Evolutionary conservation across 1,140 invertebrate genomes (phyloP).

Genomic region (Drosophila bifasciata): DNA sequence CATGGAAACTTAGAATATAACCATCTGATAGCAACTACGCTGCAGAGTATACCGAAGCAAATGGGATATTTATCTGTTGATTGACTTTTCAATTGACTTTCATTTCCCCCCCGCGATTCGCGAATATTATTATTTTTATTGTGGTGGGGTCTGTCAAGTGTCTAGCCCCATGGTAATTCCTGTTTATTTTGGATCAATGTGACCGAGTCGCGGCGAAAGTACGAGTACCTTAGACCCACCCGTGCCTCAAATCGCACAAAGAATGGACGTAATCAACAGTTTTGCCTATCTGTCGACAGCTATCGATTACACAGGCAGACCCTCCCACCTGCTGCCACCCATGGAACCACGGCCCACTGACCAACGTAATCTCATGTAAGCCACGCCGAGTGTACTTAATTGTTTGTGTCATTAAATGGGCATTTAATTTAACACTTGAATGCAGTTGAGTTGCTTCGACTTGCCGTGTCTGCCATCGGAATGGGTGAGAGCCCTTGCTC

Average conservation of each 20-base stretch:
- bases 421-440: conserved; percentile 38
- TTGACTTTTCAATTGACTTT: conserved; percentile 18
- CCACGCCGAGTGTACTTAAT: conserved; percentile 28
- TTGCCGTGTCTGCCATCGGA: conserved; percentile 5
- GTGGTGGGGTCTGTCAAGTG: conserved; percentile 11
- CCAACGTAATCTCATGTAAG: conserved; percentile 33
- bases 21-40: conserved; percentile 24
- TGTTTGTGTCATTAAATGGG: conserved; percentile 33
- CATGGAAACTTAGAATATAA: conserved; percentile 7
- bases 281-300: conserved; percentile 4
- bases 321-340: not conserved
- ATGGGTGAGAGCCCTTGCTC: no score
- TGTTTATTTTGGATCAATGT: not conserved
- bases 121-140: not conserved
- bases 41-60: not conserved
- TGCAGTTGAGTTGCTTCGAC: conserved; percentile 20
- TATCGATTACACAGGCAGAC: conserved; percentile 24
- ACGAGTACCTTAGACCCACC: no score
- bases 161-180: conserved; percentile 1
- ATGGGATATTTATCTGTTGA: conserved; percentile 13
- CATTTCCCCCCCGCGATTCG: conserved; percentile 2
- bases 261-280: not conserved
- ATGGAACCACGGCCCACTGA: not conserved
- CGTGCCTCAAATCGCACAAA: not conserved
- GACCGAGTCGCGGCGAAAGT: no score